Percentiles rank a stretch among this genome's conserved stretches.
phyloP scores from a whole-genome alignment of 2,888 invertebrate species.

The Chymomyza procnemis region DNA sequence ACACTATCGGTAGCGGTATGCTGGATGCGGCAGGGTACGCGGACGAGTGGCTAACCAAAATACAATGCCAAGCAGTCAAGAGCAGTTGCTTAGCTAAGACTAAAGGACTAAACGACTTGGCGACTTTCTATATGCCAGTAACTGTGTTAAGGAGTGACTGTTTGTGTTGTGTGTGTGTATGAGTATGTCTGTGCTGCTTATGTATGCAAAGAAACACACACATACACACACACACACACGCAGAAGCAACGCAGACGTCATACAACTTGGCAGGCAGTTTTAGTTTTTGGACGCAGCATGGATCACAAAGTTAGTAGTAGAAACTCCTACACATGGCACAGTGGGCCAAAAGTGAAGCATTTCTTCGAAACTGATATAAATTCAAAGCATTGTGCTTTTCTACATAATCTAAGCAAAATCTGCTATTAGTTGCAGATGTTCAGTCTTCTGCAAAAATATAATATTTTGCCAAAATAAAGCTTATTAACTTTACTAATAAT shows the following conservation, averaged over 20 bases:
- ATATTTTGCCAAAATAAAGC: too few relatives aligned
- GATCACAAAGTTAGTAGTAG: background rate
- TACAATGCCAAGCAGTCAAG: conserved; percentile 43
- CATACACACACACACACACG: background rate
- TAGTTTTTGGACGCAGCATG: background rate
- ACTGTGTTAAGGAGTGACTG: conserved; percentile 1
- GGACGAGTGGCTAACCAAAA: background rate
- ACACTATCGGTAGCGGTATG: background rate
- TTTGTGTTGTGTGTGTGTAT: conserved; percentile 4
- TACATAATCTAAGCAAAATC: too few relatives aligned
- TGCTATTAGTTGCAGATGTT: too few relatives aligned
- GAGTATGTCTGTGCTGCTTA: conserved; percentile 35
- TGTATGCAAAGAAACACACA: conserved; percentile 25
- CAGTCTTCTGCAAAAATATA: too few relatives aligned
- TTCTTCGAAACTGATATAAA: too few relatives aligned
- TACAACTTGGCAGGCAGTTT: background rate
- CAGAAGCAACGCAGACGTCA: background rate
- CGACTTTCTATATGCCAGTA: conserved; percentile 10
- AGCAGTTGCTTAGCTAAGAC: conserved; percentile 54
- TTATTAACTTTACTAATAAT: too few relatives aligned
- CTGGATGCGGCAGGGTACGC: background rate
- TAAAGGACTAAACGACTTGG: conserved; percentile 36
- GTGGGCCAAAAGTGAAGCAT: background rate
- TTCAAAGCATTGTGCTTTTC: too few relatives aligned
- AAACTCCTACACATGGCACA: background rate